Base-by-base conservation (phyloP, 2,888 invertebrate genomes). In the Anarsia innoxiella region DNA sequence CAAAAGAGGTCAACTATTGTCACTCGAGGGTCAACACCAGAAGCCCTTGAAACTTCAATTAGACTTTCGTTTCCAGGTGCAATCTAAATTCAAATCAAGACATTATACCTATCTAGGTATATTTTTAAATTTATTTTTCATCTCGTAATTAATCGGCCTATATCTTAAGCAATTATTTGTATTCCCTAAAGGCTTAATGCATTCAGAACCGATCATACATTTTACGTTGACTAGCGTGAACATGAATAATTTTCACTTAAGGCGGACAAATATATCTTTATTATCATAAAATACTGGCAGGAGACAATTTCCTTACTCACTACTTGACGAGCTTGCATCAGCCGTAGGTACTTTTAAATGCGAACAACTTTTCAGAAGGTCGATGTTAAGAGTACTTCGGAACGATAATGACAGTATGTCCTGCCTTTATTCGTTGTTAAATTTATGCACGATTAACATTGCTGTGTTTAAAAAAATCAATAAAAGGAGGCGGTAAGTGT, bases 301-400 rank as follows among this genome's bases (percentile, higher is more conserved):
- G 10, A 33, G 12, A 8, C 28, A 27, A 12, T 31, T 36, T 34
- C 38, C 44, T 48, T 37, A 38, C 40, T 37, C 39, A 31, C 32
- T 23, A 37, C 38, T 38, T 41, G 39, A 45, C 41, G 38, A 23
- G 37, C 30, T 45, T 52, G 49, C 49, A 42, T 51, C 51, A 50
- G 44, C 45, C 44, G 37, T 42, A 38, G n/a, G n/a, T n/a, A n/a
- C 40, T 29, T 44, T 39, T 40, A 43, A 45, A 54, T 52, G 47
- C 37, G 41, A 49, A 47, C 49, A 28, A 44, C 49, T 51, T 45
- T 42, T 37, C 33, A 47, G 45, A 57, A 56, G 53, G 57, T 51
- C 51, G 47, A 28, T 31, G n/a, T n/a, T n/a, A 31, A 34, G 19
- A 15, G 34, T 16, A 37, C 36, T 39, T 40, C 33, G 31, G 28